Conservation (phyloP, 2,113 vertebrate genomes). For the Paraplagusia blochii region DNA sequence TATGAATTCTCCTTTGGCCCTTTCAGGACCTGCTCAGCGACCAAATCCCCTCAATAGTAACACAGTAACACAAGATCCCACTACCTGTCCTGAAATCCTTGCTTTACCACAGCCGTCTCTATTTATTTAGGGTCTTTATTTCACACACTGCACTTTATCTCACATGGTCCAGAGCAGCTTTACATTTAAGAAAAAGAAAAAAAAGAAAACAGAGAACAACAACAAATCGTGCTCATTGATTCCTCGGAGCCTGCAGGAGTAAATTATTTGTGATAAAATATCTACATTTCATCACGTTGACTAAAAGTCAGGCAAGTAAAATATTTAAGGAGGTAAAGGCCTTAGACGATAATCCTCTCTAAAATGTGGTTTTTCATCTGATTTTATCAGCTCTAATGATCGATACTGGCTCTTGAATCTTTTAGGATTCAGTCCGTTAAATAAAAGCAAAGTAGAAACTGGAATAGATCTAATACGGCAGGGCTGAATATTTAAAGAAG, state of each 20-base stretch:
- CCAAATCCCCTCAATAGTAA: slow-evolving; percentile 36
- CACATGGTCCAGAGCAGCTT: slow-evolving; percentile 16
- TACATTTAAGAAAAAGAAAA: neutral
- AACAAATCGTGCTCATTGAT: neutral
- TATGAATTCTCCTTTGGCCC: slow-evolving; percentile 28
- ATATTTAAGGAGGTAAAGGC: slow-evolving; percentile 9
- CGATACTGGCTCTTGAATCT: slow-evolving; percentile 33
- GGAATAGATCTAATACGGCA: too few species aligned
- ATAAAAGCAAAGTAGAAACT: slow-evolving; percentile 15
- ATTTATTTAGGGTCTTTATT: slow-evolving; percentile 40
- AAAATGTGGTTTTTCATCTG: slow-evolving; percentile 15
- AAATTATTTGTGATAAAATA: slow-evolving; percentile 20
- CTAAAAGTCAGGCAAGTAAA: slow-evolving; percentile 9
- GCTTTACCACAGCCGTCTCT: slow-evolving; percentile 24
- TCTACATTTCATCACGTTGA: slow-evolving; percentile 13
- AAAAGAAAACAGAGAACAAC: neutral
- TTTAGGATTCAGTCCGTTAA: slow-evolving; percentile 1
- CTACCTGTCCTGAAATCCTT: slow-evolving; percentile 23
- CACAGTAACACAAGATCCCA: slow-evolving; percentile 31
- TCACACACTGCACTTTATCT: slow-evolving; percentile 50
- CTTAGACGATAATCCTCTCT: slow-evolving; percentile 16
- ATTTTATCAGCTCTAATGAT: slow-evolving; percentile 12
- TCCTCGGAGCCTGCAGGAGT: slow-evolving; percentile 19
- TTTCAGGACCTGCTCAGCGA: slow-evolving; percentile 29
- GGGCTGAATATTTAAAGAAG: slow-evolving; percentile 28